Evolutionary conservation across 1,140 invertebrate species (phyloP).

Genomic region (Zaprionus gabonicus): DNA sequence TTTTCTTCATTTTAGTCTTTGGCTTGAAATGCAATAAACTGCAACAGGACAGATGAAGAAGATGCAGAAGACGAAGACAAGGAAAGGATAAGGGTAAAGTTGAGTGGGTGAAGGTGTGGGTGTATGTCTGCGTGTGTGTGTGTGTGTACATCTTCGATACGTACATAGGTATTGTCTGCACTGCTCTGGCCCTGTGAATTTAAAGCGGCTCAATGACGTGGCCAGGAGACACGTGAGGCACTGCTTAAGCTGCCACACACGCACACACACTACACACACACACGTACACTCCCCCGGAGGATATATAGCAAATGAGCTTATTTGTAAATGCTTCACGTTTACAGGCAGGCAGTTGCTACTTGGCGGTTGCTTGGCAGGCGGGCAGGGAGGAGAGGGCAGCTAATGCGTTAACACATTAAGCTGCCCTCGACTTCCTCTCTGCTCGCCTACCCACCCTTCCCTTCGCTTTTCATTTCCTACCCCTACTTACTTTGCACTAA

Average conservation of each 20-base stretch:
- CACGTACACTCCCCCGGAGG: neutral
- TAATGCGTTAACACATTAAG: constrained; percentile 62
- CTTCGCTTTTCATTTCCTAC: neutral
- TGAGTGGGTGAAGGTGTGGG: neutral
- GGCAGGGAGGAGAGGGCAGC: neutral
- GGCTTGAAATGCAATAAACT: constrained; percentile 20
- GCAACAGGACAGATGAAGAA: constrained; percentile 5
- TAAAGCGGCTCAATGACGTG: constrained; percentile 43
- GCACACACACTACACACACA: constrained; percentile 1
- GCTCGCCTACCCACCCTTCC: neutral
- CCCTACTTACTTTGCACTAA: constrained; percentile 93
- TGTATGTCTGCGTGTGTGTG: neutral
- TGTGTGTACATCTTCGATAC: neutral
- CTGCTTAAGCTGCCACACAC: constrained; percentile 47
- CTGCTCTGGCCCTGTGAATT: constrained; percentile 42
- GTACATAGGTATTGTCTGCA: constrained; percentile 2
- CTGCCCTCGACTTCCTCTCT: neutral
- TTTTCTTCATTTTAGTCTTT: neutral
- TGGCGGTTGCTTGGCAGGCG: too few relatives aligned
- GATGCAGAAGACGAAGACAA: neutral
- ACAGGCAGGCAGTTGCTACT: neutral
- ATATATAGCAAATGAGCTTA: constrained; percentile 49
- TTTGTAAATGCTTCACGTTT: constrained; percentile 44
- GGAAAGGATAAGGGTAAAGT: neutral
- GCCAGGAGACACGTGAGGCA: constrained; percentile 50